These are phyloP conservation scores for Craseonycteris thonglongyai DNA, from an alignment of 2,113 vertebrate species.

Conservation along the genomic window DNA sequence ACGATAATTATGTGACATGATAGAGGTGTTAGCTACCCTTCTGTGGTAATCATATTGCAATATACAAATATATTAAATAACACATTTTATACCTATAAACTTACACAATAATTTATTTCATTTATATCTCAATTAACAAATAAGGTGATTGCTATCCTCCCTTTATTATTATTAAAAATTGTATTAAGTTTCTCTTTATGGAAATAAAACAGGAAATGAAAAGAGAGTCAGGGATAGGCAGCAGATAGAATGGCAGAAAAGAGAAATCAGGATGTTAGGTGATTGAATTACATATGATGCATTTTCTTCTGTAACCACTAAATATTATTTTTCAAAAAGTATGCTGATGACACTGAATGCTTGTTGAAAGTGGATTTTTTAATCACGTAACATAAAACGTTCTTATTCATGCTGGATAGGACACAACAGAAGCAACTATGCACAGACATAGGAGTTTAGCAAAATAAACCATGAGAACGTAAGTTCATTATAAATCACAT, in stretches of 20 bases:
- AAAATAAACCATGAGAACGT: neutral
- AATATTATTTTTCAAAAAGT: neutral
- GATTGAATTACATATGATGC: neutral
- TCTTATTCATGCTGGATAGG: neutral
- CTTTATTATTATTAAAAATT: neutral
- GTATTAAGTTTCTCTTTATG: neutral
- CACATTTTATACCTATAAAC: neutral
- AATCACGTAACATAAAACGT: neutral
- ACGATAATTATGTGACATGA: neutral
- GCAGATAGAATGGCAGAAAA: neutral
- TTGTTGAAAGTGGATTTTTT: neutral
- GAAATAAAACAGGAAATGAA: neutral
- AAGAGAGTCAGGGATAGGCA: neutral
- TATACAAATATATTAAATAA: neutral
- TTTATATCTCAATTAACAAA: neutral
- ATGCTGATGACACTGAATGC: neutral
- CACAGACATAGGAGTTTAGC: neutral
- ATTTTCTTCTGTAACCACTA: neutral
- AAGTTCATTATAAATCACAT: neutral
- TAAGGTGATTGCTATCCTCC: neutral
- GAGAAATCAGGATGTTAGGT: neutral
- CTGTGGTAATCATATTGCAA: neutral
- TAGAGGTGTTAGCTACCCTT: neutral
- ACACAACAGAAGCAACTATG: neutral
- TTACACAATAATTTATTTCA: neutral